These are phyloP conservation scores for Emys orbicularis DNA, from an alignment of 2,797 vertebrate species.

Conservation along the genomic window DNA sequence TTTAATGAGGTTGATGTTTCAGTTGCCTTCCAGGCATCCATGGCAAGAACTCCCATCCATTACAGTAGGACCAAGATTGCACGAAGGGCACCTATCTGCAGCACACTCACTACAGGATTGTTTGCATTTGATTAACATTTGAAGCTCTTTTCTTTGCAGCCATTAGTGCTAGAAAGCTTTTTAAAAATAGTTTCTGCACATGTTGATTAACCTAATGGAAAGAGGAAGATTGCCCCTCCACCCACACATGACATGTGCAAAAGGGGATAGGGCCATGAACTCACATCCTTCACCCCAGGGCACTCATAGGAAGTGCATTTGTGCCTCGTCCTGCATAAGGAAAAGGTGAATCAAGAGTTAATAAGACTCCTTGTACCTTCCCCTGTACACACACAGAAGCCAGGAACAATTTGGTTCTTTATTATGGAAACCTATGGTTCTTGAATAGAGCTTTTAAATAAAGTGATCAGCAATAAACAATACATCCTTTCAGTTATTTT, in stretches of 20 bases:
- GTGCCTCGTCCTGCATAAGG: fast-evolving
- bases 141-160: constrained; percentile 22
- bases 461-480: neutral
- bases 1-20: neutral
- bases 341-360: neutral
- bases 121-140: constrained; percentile 38
- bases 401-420: neutral
- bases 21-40: neutral
- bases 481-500: neutral
- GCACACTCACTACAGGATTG: constrained; percentile 34
- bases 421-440: neutral
- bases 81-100: constrained; percentile 20
- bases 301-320: neutral
- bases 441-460: neutral
- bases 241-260: fast-evolving
- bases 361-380: neutral
- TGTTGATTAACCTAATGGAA: neutral
- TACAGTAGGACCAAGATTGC: neutral
- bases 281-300: neutral
- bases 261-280: neutral
- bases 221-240: neutral
- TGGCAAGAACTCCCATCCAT: neutral
- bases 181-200: neutral
- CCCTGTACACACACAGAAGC: neutral
- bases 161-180: neutral